phyloP scores from a whole-genome alignment of 2,797 vertebrate species.

The Labeo calbasu region DNA sequence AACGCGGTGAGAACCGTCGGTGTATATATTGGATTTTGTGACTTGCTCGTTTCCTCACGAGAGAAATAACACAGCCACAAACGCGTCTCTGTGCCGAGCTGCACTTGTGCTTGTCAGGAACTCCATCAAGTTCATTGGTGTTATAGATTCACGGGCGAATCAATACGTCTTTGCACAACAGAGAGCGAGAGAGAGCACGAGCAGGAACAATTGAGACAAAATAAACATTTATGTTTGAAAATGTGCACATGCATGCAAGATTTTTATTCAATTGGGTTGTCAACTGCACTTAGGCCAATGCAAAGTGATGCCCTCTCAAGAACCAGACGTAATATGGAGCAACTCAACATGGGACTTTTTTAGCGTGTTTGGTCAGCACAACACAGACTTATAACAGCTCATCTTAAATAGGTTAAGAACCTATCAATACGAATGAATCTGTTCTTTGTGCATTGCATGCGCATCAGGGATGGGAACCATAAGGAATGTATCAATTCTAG shows the following conservation, averaged over 20 bases:
- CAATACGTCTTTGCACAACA: constrained; percentile 43
- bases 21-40: constrained; percentile 35
- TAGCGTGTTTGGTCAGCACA: constrained; percentile 26
- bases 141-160: constrained; percentile 40
- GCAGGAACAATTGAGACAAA: constrained; percentile 43
- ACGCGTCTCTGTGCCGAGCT: constrained; percentile 26
- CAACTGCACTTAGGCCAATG: constrained; percentile 39
- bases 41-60: constrained; percentile 39
- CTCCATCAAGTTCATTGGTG: constrained; percentile 53
- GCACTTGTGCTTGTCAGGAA: constrained; percentile 47
- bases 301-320: constrained; percentile 35
- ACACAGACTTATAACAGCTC: constrained; percentile 13
- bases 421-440: not conserved
- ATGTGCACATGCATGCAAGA: constrained; percentile 48
- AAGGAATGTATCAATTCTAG: not conserved
- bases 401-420: not conserved
- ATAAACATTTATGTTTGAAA: constrained; percentile 52
- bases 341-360: constrained; percentile 15
- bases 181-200: not conserved
- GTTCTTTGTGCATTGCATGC: not conserved
- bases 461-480: not conserved
- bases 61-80: constrained; percentile 41
- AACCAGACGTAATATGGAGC: constrained; percentile 31
- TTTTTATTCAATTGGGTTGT: constrained; percentile 41
- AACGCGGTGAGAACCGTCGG: not conserved